Conservation (phyloP, 1,140 invertebrate genomes). For the Drosophila hydei region DNA sequence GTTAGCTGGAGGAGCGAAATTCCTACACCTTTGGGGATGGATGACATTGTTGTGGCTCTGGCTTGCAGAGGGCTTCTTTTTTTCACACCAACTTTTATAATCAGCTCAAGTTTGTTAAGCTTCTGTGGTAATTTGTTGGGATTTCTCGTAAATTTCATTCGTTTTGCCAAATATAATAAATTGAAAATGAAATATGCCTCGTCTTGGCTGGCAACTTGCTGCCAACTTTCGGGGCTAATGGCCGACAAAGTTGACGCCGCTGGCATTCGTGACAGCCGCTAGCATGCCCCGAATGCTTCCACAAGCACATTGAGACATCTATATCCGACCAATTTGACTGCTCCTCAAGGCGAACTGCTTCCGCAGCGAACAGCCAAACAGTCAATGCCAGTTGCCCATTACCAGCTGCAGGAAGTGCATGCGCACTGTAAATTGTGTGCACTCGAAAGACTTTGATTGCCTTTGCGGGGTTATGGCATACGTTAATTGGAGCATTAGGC, state of each 20-base stretch:
- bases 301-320: constrained; percentile 23
- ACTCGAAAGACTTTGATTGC: constrained; percentile 13
- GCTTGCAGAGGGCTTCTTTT: constrained; percentile 25
- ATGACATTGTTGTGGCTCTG: constrained; percentile 35
- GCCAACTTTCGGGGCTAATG: constrained; percentile 35
- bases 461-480: not conserved
- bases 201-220: constrained; percentile 15
- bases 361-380: constrained; percentile 9
- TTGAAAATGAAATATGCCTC: constrained; percentile 37
- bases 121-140: constrained; percentile 77
- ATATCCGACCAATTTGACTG: constrained; percentile 44
- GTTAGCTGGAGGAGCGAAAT: constrained; percentile 32
- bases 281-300: not conserved
- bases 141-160: constrained; percentile 72
- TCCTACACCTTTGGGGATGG: not conserved
- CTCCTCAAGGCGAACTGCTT: constrained; percentile 27
- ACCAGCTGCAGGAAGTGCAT: constrained; percentile 18
- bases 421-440: constrained; percentile 4
- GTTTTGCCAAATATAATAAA: constrained; percentile 36
- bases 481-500: constrained; percentile 31
- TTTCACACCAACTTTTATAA: constrained; percentile 70
- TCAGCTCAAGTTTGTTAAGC: constrained; percentile 79
- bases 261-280: constrained; percentile 27
- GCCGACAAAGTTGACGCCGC: constrained; percentile 29
- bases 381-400: constrained; percentile 2